Conservation (phyloP, 2,113 vertebrate genomes). For the Nansenia antarctica region DNA sequence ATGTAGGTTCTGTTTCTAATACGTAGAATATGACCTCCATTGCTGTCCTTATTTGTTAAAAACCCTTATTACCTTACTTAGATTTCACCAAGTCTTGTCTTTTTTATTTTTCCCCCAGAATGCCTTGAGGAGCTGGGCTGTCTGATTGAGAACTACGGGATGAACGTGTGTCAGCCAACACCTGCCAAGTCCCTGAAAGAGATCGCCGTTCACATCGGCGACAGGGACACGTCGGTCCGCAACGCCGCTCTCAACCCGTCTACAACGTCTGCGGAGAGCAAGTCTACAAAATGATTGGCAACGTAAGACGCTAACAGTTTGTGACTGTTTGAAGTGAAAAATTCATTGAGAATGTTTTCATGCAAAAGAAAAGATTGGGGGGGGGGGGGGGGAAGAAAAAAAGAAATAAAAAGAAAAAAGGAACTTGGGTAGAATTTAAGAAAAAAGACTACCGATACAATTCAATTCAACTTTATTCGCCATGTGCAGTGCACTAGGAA, state of each 20-base stretch:
- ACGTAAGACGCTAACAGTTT: slow-evolving; percentile 79
- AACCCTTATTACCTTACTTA: no score
- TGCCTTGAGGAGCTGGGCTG: slow-evolving; percentile 96
- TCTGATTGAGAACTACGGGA: slow-evolving; percentile 91
- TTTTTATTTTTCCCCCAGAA: slow-evolving; percentile 78
- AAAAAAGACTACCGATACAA: no score
- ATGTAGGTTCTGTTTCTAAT: no score
- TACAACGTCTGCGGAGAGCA: slow-evolving; percentile 96
- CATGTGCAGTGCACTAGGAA: no score
- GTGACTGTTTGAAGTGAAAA: no score
- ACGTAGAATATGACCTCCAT: not conserved
- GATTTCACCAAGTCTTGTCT: no score
- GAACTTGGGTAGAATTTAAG: no score
- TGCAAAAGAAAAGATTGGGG: no score
- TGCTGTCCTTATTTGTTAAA: not conserved
- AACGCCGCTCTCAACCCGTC: slow-evolving; percentile 93
- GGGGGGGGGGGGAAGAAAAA: no score
- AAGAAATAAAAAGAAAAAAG: no score
- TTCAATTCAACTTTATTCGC: no score
- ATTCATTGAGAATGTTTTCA: no score
- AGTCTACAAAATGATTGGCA: slow-evolving; percentile 97
- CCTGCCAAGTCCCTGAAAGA: slow-evolving; percentile 95
- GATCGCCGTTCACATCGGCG: slow-evolving; percentile 93
- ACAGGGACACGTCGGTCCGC: slow-evolving; percentile 93
- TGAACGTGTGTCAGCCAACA: slow-evolving; percentile 97